phyloP scores from a whole-genome alignment of 2,888 invertebrate species.

The Drosophila nr. perissopoda region DNA sequence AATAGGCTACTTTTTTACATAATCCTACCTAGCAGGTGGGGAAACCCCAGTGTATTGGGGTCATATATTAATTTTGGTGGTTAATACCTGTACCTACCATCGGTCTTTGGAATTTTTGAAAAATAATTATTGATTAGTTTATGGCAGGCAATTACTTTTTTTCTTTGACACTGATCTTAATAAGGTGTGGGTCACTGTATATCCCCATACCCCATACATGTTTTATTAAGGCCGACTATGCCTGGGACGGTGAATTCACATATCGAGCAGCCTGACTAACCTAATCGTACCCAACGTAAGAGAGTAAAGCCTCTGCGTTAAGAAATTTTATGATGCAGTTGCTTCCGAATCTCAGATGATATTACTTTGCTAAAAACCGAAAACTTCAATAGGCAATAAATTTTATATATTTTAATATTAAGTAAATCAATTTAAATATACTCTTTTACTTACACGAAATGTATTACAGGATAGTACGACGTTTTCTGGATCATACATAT shows the following conservation, averaged over 20 bases:
- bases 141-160: no score
- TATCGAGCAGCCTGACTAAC: background rate
- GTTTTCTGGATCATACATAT: slow-evolving; percentile 97
- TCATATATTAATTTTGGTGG: no score
- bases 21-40: no score
- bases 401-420: background rate
- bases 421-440: background rate
- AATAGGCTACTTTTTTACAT: no score
- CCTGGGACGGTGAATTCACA: background rate
- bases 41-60: no score
- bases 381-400: background rate
- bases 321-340: background rate
- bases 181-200: no score
- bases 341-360: background rate
- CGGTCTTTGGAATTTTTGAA: no score
- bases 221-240: no score
- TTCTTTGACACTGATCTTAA: no score
- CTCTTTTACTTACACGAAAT: slow-evolving; percentile 90
- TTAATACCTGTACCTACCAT: no score
- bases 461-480: slow-evolving; percentile 94
- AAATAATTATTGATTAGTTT: no score
- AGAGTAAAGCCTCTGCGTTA: background rate
- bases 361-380: background rate
- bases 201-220: no score
- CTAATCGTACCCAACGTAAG: background rate